Base-by-base conservation (phyloP, 2,113 vertebrate genomes). In the Syngnathus typhle region DNA sequence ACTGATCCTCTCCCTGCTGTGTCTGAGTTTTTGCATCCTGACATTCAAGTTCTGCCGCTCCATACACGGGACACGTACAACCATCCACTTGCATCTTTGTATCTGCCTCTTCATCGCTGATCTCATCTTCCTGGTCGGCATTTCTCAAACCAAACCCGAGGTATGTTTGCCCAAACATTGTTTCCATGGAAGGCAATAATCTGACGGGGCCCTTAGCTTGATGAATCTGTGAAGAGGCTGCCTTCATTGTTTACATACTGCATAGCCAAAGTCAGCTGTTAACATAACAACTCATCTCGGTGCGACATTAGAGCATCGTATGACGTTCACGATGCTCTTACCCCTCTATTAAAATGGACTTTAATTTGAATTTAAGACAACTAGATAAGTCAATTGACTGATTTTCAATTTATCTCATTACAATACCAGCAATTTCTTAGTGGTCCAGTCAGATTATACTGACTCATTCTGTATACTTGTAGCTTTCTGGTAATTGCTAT, bases 81-180 rank as follows among this genome's bases (percentile, higher is more conserved):
- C 92, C 51, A 91, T 96, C 83, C 94, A 95, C 84, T 88, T 94
- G 19, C 92, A 95, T 73, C 90, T 95, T 37, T 94, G 93, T 46
- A 16, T 94, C 74, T 92, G 91, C 74, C 94, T 96, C 76, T 94
- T 95, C 65, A 46, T 92, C 16, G 94, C 91, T 8, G 86, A 94
- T 59, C 71, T 91, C 65, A 32, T 94, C 84, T 96, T 95, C 83
- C 87, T 95, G 75, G 77, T 79, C 0, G 92, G 93, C 51, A 84
- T 93, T n/a, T 87, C 88, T 51, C 85, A 85, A 2, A 78, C 85
- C 6, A 7, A 77, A 70, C 82, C 83, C 7, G 71, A 71, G 87
- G 87, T 88, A 75, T 1, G 77, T 65, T 37, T 2, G 46, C 74
- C 8, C 0, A 73, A 23, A 63, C n/a, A 23, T 21, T 52, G n/a